Conservation (phyloP, 2,888 invertebrate genomes). For the Cheilosia urbana region DNA sequence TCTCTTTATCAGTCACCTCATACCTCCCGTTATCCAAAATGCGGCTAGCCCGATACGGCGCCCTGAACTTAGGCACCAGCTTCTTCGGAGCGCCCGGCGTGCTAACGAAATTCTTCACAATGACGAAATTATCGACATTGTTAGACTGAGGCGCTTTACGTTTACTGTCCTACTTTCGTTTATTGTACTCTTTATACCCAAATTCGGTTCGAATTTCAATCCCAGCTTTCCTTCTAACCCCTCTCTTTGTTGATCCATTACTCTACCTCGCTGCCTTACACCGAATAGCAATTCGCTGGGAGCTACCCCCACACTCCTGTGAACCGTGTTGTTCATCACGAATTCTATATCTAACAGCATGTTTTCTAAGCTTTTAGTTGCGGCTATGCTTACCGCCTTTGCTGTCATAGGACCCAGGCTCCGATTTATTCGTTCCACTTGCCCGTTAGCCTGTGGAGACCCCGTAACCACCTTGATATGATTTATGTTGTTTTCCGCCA, state of each 20-base stretch:
- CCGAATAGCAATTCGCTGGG: neutral
- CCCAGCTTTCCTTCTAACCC: no score
- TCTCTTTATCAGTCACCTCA: conserved; percentile 26
- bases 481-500: conserved; percentile 1
- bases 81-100: conserved; percentile 22
- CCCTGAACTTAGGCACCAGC: conserved; percentile 3
- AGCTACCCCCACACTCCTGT: neutral
- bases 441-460: conserved; percentile 9
- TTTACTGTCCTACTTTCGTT: no score
- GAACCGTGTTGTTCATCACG: neutral
- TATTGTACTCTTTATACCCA: no score
- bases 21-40: conserved; percentile 37
- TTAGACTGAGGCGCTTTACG: no score
- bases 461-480: conserved; percentile 12
- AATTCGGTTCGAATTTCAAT: no score
- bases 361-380: neutral
- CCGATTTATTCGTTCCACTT: conserved; percentile 3
- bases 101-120: no score
- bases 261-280: neutral
- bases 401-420: conserved; percentile 11
- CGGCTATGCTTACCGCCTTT: neutral
- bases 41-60: no score
- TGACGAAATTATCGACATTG: no score
- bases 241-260: neutral
- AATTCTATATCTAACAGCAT: neutral